phyloP scores from a whole-genome alignment of 2,113 vertebrate species.

The Empidonax alnorum region DNA sequence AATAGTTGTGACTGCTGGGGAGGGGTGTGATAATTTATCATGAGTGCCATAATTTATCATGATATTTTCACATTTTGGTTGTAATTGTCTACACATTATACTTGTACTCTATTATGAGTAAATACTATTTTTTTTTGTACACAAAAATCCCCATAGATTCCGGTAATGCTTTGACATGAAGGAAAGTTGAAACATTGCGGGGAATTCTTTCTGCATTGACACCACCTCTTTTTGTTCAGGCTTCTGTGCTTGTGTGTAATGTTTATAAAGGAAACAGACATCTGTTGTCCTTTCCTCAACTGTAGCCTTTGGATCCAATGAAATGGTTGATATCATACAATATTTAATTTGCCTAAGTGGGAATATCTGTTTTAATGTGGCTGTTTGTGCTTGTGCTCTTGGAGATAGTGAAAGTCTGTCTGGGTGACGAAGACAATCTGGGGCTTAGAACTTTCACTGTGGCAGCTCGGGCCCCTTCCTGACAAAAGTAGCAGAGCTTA shows the following conservation, averaged over 20 bases:
- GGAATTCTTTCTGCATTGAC: neutral
- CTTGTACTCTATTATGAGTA: neutral
- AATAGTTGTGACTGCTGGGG: neutral
- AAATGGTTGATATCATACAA: neutral
- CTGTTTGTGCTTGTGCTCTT: neutral
- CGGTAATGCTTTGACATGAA: neutral
- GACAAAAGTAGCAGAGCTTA: neutral
- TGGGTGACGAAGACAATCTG: neutral
- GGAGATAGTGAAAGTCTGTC: neutral
- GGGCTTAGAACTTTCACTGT: neutral
- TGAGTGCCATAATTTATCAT: neutral
- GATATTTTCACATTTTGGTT: neutral
- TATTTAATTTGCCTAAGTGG: neutral
- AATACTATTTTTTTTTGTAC: neutral
- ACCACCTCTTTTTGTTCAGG: neutral
- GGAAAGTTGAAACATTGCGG: neutral
- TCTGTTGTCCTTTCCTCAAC: neutral
- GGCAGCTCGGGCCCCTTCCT: neutral
- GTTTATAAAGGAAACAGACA: neutral
- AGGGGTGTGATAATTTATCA: neutral
- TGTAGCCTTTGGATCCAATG: neutral
- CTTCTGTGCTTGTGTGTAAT: neutral
- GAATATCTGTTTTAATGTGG: neutral
- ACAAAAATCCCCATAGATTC: neutral
- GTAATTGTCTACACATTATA: neutral